Percentiles rank a stretch among this genome's conserved stretches.
These are phyloP conservation scores for Cephus runcator DNA, from an alignment of 2,888 invertebrate species.

Conservation along the genomic window DNA sequence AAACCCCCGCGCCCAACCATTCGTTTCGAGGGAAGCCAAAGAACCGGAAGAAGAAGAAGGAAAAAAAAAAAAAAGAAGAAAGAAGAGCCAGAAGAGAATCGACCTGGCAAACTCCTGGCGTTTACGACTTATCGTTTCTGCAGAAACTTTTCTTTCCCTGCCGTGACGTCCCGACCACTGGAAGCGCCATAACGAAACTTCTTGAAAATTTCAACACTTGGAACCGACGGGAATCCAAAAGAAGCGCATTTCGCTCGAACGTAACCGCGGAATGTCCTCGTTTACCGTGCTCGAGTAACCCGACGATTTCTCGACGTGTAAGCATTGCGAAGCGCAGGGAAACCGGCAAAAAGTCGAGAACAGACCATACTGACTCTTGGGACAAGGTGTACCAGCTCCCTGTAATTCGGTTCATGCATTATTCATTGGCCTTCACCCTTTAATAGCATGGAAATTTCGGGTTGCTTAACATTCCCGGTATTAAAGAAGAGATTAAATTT, in stretches of 20 bases:
- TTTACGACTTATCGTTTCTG: not conserved
- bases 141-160: not conserved
- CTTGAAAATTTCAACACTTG: not conserved
- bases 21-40: not conserved
- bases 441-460: conserved; percentile 18
- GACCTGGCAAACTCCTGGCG: not conserved
- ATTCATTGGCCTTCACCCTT: conserved; percentile 17
- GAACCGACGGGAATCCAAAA: not conserved
- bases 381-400: not conserved
- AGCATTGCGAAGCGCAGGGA: not conserved
- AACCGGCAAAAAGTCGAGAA: not conserved
- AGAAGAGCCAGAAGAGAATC: not conserved
- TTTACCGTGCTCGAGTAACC: not conserved
- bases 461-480: not conserved
- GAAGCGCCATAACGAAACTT: not conserved
- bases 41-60: not conserved
- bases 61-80: not conserved
- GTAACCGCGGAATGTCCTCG: not conserved
- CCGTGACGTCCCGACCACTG: not conserved
- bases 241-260: not conserved
- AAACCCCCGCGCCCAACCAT: not conserved
- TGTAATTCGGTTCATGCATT: conserved; percentile 19
- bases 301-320: not conserved
- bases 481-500: conserved; percentile 6
- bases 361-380: not conserved